Base-by-base conservation (phyloP, 2,797 vertebrate genomes). In the Urophycis tenuis region DNA sequence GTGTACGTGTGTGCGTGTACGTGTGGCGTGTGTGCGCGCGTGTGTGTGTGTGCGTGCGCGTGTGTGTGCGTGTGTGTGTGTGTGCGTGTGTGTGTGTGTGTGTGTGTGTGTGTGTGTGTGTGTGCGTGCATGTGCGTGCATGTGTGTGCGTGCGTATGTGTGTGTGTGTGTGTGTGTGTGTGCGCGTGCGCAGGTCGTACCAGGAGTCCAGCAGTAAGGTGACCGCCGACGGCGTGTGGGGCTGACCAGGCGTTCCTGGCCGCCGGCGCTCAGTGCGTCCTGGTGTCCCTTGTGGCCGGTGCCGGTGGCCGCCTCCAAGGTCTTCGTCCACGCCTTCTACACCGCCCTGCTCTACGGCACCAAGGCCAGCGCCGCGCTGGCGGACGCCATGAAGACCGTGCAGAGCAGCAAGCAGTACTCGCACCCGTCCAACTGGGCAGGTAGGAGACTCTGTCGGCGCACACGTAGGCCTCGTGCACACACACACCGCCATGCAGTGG, bases 351-450 rank as follows among this genome's bases (percentile, higher is more conserved):
- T 99, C 6, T 98, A 95, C 0, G 97, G 98, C 67, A 95, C 95
- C 86, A 98, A 97, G 88, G 95, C 96, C 83, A 98, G 97, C 0
- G 94, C 94, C 0, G 96, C 98, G 0, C 94, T 99, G 0, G 95
- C 95, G 0, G 97, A 99, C 83, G 97, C 97, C 22, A 99, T 99
- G 98, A 98, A 96, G 86, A 94, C 88, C 0, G 95, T 99, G 3
- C 97, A 99, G 90, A 96, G 95, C 93, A 99, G 95, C 94, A 96
- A 96, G 86, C 94, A 96, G 93, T 97, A 97, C 90, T 94, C 96
- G 0, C 96, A 99, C 86, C 97, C 98, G 0, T 96, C 96, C 90
- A 98, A 99, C 94, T 99, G 98, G 98, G 96, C 98, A 95, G 98
- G 98, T 99, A 83, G 87, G 92, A 74, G 25, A 76, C 75, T 11